Base-by-base conservation (phyloP, 1,140 invertebrate species). In the Pseudomyrmex pallidus region DNA sequence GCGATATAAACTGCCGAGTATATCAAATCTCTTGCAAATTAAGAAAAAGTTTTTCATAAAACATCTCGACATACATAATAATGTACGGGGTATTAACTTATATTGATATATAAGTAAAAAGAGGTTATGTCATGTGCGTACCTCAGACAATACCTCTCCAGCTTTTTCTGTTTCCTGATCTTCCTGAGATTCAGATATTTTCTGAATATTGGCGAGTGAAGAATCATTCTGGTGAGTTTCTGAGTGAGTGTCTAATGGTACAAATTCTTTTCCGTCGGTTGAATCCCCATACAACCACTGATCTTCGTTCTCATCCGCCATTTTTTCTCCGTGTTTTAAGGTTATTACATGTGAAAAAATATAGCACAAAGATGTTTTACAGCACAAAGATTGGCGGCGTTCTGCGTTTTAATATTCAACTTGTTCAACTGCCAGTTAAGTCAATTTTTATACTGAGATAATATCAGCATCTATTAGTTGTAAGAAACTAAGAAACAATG, bases 241-340 rank as follows among this genome's bases (percentile, higher is more conserved):
- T 8, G 87, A 62, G 56, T 88, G 80, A 70, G 84, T 84, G 74
- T 76, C 91, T 1, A 78, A 68, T 63, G 92, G 88, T 2, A 86
- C 84, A 20, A 63, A 86, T 12, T 93, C 91, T 87, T 94, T 93
- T 63, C 88, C 88, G 44, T 94, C 93, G 35, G 87, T 89, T 0
- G 95, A 95, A 87, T 97, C 96, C 44, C 96, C 96, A 84, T 97
- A 97, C 61, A 97, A 94, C 96, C 96, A 97, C 90, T 95, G 96
- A 94, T 97, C 96, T 92, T 97, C 96, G 90, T 96, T 97, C 91
- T 96, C 96, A 89, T 97, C 96, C 74, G 95, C 95, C 95, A 96
- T 96, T 92, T 94, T 91, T 92, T 44, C 22, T 54, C 25, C 3
- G 8, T 48, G 50, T 54, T 61, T 62, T 86, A 83, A 86, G 17